These are phyloP conservation scores for Ceratitis capitata DNA, from an alignment of 1,140 invertebrate species.

Conservation along the genomic window DNA sequence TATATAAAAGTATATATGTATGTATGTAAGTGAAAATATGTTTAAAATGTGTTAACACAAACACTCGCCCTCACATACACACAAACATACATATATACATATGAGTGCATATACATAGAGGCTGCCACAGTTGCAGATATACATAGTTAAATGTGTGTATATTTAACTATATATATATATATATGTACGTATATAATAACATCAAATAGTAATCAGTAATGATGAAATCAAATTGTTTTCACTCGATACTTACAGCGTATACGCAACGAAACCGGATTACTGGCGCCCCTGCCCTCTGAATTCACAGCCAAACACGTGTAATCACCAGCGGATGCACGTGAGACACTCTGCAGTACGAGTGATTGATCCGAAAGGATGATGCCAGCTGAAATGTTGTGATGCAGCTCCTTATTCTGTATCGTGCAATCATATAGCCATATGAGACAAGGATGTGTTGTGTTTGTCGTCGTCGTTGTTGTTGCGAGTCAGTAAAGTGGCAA, in stretches of 20 bases:
- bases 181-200: neutral
- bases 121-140: no score
- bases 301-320: conserved; percentile 86
- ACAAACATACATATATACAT: neutral
- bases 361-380: conserved; percentile 85
- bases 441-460: conserved; percentile 1
- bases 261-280: conserved; percentile 79
- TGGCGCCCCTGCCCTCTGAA: conserved; percentile 81
- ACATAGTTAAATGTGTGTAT: no score
- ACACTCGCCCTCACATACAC: neutral
- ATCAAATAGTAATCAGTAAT: conserved; percentile 31
- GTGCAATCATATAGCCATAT: neutral
- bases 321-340: conserved; percentile 79
- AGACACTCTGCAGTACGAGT: conserved; percentile 82
- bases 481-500: neutral
- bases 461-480: neutral
- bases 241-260: conserved; percentile 80
- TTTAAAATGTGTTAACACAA: neutral
- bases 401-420: conserved; percentile 78
- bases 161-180: neutral
- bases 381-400: conserved; percentile 79
- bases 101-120: neutral
- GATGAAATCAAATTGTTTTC: conserved; percentile 41
- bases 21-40: neutral
- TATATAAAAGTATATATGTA: neutral